A percentile compares a stretch with the other conserved stretches of the same genome.
Conservation (phyloP, 2,113 vertebrate species). For the Salvelinus fontinalis region DNA sequence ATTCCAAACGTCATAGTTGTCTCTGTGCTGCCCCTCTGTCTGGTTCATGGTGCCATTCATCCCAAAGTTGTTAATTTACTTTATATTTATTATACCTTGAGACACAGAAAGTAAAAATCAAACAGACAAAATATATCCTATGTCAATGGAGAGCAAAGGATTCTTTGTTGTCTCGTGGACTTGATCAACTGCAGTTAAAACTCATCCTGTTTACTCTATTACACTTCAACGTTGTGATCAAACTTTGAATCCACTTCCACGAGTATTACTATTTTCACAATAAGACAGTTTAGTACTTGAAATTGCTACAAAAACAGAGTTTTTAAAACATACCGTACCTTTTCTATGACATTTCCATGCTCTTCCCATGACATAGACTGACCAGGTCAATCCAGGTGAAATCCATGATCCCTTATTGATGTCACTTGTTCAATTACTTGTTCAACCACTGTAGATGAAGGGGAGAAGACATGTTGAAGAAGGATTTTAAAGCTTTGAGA, state of each 20-base stretch:
- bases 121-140: neutral
- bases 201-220: neutral
- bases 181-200: neutral
- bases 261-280: neutral
- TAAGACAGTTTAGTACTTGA: neutral
- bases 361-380: no score
- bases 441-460: no score
- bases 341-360: no score
- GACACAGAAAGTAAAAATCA: no score
- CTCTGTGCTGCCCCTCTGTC: constrained; percentile 31
- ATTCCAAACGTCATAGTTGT: neutral
- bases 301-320: no score
- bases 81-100: neutral
- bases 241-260: neutral
- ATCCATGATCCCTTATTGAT: no score
- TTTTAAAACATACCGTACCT: no score
- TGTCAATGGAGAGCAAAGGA: neutral
- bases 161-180: neutral
- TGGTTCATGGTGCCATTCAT: constrained; percentile 50
- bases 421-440: no score
- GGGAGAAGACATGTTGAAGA: no score
- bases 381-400: no score
- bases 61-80: neutral
- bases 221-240: neutral
- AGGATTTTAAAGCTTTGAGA: no score